Conservation (phyloP, 2,113 vertebrate species). For the Marmota monax region DNA sequence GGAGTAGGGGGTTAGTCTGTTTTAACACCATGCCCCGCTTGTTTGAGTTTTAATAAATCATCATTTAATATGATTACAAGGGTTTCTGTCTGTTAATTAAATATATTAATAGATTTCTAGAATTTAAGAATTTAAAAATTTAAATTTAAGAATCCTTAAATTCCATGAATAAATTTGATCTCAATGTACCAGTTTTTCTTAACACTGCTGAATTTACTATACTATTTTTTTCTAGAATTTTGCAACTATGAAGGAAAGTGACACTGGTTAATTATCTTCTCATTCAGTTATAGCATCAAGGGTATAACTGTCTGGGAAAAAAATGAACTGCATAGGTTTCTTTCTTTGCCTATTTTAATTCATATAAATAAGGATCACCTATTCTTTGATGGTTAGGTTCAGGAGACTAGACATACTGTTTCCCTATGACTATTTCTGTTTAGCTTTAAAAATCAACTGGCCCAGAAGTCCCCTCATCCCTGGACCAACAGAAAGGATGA, state of each 20-base stretch:
- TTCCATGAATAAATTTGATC: neutral
- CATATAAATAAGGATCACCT: neutral
- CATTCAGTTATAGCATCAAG: neutral
- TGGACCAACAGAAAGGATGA: no score
- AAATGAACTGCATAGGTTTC: neutral
- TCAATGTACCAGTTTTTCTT: neutral
- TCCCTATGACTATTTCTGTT: neutral
- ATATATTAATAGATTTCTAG: slow-evolving; percentile 24
- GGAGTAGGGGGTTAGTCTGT: no score
- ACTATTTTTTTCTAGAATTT: slow-evolving; percentile 18
- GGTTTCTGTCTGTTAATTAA: neutral
- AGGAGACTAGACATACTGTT: neutral
- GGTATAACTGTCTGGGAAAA: neutral
- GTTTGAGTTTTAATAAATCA: neutral
- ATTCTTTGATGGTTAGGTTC: neutral
- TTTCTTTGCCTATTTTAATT: neutral
- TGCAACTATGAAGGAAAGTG: neutral
- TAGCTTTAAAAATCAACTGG: neutral
- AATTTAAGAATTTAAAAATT: no score
- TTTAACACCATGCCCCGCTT: neutral
- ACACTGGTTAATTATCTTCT: neutral
- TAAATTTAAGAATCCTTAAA: neutral
- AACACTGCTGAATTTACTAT: neutral
- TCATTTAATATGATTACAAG: neutral
- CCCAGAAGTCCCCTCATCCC: neutral